Evolutionary conservation across 2,113 vertebrate genomes (phyloP).

Genomic region (Leucoraja erinaceus): DNA sequence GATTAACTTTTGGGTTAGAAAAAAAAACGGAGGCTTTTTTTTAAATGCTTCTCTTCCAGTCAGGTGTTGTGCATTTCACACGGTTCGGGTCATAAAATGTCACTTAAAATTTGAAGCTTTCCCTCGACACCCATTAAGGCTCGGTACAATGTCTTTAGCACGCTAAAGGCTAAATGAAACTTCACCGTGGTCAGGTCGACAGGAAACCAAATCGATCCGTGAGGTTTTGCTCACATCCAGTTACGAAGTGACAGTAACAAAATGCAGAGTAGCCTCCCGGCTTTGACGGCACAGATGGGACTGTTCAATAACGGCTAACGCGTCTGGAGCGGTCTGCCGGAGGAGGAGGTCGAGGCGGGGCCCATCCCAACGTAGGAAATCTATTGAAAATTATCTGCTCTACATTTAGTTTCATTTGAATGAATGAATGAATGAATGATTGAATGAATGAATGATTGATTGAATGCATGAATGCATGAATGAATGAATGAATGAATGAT

Average conservation of each 20-base stretch:
- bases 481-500: too few relatives aligned
- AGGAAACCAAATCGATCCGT: slow-evolving; percentile 22
- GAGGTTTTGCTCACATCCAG: slow-evolving; percentile 4
- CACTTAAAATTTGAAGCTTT: slow-evolving; percentile 36
- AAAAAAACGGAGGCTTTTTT: slow-evolving; percentile 4
- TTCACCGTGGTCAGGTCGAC: slow-evolving; percentile 14
- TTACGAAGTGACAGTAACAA: slow-evolving; percentile 24
- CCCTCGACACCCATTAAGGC: slow-evolving; percentile 14
- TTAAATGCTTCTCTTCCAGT: slow-evolving; percentile 18
- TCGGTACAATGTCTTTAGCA: neutral
- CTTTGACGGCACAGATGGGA: slow-evolving; percentile 17
- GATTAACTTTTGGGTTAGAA: neutral
- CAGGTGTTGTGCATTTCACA: slow-evolving; percentile 38
- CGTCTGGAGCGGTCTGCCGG: neutral
- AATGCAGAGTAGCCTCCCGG: neutral
- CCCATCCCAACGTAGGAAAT: too few relatives aligned
- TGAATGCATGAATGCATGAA: too few relatives aligned
- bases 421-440: too few relatives aligned
- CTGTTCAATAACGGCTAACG: neutral
- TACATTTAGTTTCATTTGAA: too few relatives aligned
- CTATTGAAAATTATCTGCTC: too few relatives aligned
- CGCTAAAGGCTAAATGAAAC: slow-evolving; percentile 24
- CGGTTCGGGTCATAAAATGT: slow-evolving; percentile 21
- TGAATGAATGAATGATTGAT: too few relatives aligned
- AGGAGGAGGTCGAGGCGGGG: too few relatives aligned